Evolutionary conservation across 2,113 vertebrate genomes (phyloP).

Genomic region (Malaclemys terrapin): DNA sequence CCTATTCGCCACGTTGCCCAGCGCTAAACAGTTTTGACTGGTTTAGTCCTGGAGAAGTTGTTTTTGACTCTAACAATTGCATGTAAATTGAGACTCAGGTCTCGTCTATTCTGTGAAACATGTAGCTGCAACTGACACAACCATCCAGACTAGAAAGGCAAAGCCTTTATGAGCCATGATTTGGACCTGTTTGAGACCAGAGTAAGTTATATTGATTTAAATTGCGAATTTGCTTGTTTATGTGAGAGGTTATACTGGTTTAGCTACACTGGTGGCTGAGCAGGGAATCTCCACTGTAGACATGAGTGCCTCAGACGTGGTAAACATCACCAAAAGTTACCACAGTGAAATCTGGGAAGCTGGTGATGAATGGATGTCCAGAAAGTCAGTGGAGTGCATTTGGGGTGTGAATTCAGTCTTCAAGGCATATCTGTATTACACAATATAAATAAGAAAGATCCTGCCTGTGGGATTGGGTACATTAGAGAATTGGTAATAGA

Average conservation of each 20-base stretch:
- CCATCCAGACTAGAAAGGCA: not conserved
- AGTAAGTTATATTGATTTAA: not conserved
- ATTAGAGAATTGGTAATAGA: not conserved
- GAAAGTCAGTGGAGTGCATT: not conserved
- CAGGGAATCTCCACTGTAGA: not conserved
- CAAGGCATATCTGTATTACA: not conserved
- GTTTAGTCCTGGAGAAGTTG: not conserved
- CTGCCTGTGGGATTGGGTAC: not conserved
- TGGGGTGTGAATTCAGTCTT: not conserved
- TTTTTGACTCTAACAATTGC: not conserved
- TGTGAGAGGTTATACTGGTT: not conserved
- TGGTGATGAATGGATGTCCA: not conserved
- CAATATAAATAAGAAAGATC: not conserved
- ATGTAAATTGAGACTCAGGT: not conserved
- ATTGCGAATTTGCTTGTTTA: not conserved
- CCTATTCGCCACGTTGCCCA: not conserved
- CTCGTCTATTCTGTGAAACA: not conserved
- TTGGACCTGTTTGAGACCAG: not conserved
- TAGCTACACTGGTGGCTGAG: not conserved
- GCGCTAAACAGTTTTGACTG: slow-evolving; percentile 28
- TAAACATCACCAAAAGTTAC: not conserved
- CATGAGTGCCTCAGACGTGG: not conserved
- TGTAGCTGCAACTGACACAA: not conserved
- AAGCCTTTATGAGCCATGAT: not conserved
- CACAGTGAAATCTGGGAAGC: not conserved